Base-by-base conservation (phyloP, 2,888 invertebrate species). In the Margaritifera margaritifera region DNA sequence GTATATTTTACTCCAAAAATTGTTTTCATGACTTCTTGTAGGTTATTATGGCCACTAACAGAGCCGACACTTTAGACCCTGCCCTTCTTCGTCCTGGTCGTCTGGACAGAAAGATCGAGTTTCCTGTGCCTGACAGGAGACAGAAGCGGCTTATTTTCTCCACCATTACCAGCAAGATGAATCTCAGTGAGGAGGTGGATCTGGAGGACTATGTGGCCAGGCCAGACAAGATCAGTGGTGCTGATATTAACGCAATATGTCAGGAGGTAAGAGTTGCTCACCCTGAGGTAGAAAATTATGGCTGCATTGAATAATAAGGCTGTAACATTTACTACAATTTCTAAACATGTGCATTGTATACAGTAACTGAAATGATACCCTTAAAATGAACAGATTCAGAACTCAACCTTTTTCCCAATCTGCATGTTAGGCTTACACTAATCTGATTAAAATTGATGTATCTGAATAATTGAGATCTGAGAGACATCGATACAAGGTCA, bases 231-330 rank as follows among this genome's bases (percentile, higher is more conserved):
- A 98, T 99, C 84, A 98, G 98, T 62, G 99, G 99, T 31, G 99
- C 99, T 27, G 99, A 99, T 87, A 99, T 99, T 85, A 99, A 99
- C 91, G 98, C 99, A 65, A 99, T 99, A 87, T 99, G 99, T 89
- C 99, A 99, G 91, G 99, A 99, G 91, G 93, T 92, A 79, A 69
- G 80, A 31, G 19, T 42, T 42, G 11, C 15, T 42, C 15, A 8
- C 11, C 11, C 15, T 8, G 11, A 42, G 11, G 52, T 24, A 25
- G 1, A 24, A 22, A 42, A 42, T 15, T 42, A 11, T 42, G 11
- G 42, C 42, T 42, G 42, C 42, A 42, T 56, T 56, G 24, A 24
- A 56, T 56, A n/a, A 11, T 56, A 56, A 3, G 11, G 11, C 2
- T 56, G 22, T 15, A 42, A 42, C 42, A 11, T 42, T 42, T 42